Conservation (phyloP, 2,797 vertebrate species). For the Sphaeramia orbicularis region DNA sequence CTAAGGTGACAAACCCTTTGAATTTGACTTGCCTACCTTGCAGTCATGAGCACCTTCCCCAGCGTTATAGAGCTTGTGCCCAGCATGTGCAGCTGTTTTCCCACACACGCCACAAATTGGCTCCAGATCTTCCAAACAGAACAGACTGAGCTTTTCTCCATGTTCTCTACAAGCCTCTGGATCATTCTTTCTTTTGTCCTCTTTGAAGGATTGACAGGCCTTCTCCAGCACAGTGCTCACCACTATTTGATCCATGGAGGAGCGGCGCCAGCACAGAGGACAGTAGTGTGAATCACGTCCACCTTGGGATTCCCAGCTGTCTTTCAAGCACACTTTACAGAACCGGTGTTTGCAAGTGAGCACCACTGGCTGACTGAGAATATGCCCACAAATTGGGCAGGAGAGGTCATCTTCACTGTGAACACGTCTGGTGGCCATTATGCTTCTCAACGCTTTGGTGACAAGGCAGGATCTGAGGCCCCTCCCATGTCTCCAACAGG, state of each 20-base stretch:
- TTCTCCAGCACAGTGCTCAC: constrained; percentile 77
- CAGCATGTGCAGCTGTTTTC: constrained; percentile 73
- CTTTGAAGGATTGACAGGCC: constrained; percentile 77
- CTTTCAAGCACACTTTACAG: constrained; percentile 86
- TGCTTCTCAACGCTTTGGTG: constrained; percentile 54
- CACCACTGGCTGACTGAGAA: constrained; percentile 88
- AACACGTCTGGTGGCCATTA: constrained; percentile 74
- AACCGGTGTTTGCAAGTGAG: constrained; percentile 90
- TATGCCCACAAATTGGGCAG: constrained; percentile 90
- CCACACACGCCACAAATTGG: constrained; percentile 83
- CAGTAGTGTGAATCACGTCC: constrained; percentile 74
- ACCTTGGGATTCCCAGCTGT: constrained; percentile 81
- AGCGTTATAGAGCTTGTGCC: constrained; percentile 83
- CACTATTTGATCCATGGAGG: constrained; percentile 80
- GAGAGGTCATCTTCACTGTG: constrained; percentile 84
- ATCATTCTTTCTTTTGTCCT: constrained; percentile 72
- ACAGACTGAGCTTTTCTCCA: constrained; percentile 80
- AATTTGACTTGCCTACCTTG: constrained; percentile 79
- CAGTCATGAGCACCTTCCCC: constrained; percentile 85
- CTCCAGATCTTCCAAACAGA: constrained; percentile 86
- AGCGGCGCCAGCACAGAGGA: constrained; percentile 86
- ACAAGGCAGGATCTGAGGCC: constrained; percentile 50
- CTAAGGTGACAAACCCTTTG: constrained; percentile 1
- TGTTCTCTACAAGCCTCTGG: constrained; percentile 81
- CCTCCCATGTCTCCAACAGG: constrained; percentile 66